A percentile compares a stretch with the other conserved stretches of the same genome.
Evolutionary conservation across 1,140 invertebrate genomes (phyloP).

Genomic region (Samia ricini): DNA sequence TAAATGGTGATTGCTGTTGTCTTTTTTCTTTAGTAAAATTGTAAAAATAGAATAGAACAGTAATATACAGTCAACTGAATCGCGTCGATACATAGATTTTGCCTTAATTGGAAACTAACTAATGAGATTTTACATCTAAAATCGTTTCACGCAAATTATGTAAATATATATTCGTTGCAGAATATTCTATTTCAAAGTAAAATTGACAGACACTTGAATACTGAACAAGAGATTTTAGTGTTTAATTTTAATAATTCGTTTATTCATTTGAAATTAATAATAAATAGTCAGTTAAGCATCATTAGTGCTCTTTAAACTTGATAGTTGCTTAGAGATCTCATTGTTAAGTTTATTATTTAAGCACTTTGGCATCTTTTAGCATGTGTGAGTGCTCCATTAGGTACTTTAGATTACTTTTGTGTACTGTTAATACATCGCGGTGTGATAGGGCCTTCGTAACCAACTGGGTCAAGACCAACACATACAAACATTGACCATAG

Average conservation of each 20-base stretch:
- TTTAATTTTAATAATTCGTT: neutral
- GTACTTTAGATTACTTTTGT: too few relatives aligned
- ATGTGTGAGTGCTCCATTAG: too few relatives aligned
- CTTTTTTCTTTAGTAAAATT: too few relatives aligned
- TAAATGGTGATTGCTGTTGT: too few relatives aligned
- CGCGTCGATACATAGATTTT: neutral
- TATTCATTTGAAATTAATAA: neutral
- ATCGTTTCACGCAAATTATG: neutral
- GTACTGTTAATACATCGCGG: too few relatives aligned
- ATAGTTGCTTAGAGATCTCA: neutral
- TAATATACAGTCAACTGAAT: too few relatives aligned
- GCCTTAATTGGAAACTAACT: neutral
- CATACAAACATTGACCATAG: too few relatives aligned
- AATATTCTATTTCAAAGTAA: neutral
- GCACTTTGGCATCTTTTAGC: too few relatives aligned
- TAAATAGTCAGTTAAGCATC: neutral
- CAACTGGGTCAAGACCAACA: too few relatives aligned
- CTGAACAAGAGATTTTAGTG: neutral
- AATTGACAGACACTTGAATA: neutral
- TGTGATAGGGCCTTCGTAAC: too few relatives aligned
- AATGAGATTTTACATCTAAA: neutral
- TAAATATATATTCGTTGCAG: neutral
- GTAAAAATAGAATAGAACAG: too few relatives aligned
- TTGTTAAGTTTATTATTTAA: too few relatives aligned
- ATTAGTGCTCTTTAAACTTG: neutral